These are phyloP conservation scores for Dynastes hyllus DNA, from an alignment of 2,888 invertebrate genomes.

Conservation along the genomic window DNA sequence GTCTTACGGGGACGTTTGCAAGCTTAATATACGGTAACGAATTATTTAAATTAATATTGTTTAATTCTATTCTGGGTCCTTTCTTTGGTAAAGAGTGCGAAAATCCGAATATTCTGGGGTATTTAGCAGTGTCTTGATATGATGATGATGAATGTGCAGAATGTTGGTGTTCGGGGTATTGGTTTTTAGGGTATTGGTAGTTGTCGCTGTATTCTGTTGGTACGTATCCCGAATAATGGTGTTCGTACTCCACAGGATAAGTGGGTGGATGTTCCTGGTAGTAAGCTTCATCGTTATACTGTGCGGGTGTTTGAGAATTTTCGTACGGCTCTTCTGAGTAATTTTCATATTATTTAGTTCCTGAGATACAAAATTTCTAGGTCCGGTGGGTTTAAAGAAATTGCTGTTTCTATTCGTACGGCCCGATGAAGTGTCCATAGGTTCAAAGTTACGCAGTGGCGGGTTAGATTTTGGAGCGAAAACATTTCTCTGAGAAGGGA, in stretches of 20 bases:
- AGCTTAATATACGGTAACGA: not conserved
- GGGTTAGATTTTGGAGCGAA: not conserved
- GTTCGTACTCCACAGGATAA: too few relatives aligned
- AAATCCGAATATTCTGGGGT: not conserved
- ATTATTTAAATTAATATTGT: not conserved
- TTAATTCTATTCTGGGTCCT: not conserved
- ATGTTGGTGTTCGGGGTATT: not conserved
- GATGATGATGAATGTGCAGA: not conserved
- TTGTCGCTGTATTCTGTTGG: not conserved
- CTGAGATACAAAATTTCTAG: constrained; percentile 4
- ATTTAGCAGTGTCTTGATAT: not conserved
- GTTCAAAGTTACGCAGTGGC: not conserved
- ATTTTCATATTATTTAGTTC: not conserved
- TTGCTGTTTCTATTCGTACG: not conserved
- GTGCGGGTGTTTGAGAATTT: not conserved
- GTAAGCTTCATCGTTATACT: not conserved
- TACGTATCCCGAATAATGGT: not conserved
- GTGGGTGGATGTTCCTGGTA: too few relatives aligned
- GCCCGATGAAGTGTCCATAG: constrained; percentile 15
- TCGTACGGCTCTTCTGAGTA: not conserved
- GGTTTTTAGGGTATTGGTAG: not conserved
- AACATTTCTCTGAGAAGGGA: not conserved
- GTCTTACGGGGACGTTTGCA: not conserved
- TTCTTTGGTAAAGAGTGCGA: not conserved
- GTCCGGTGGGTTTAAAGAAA: constrained; percentile 6